phyloP scores from a whole-genome alignment of 1,140 invertebrate genomes.

The Drosophila oshimai region DNA sequence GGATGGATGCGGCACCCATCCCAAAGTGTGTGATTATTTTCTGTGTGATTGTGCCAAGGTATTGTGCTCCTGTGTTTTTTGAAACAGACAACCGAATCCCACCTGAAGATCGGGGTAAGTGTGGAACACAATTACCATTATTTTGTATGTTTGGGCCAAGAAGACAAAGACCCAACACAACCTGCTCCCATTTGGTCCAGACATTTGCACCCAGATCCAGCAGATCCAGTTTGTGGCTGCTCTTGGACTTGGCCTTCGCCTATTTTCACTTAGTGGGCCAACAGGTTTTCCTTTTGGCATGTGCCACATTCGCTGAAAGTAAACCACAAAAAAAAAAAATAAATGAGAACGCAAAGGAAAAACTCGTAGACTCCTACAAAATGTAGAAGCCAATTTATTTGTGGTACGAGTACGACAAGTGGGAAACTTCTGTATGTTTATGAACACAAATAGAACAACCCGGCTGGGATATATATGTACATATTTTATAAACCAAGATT shows the following conservation, averaged over 20 bases:
- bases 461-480: too few species aligned
- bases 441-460: too few species aligned
- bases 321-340: constrained; percentile 36
- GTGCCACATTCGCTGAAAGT: constrained; percentile 68
- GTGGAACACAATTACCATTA: background rate
- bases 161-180: too few species aligned
- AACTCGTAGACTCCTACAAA: background rate
- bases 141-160: background rate
- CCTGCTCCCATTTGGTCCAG: background rate
- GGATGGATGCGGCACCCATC: background rate
- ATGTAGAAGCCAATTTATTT: background rate
- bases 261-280: constrained; percentile 48
- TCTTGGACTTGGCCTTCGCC: constrained; percentile 63
- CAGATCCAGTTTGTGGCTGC: constrained; percentile 19
- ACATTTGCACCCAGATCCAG: constrained; percentile 8
- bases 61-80: background rate
- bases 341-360: constrained; percentile 16
- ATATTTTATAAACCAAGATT: too few species aligned
- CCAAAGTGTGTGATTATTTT: background rate
- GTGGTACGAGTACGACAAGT: too few species aligned
- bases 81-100: background rate
- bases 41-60: background rate
- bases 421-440: too few species aligned
- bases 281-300: constrained; percentile 57
- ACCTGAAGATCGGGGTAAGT: background rate